These are phyloP conservation scores for Epirrhoe alternata DNA, from an alignment of 2,888 invertebrate species.

Conservation along the genomic window DNA sequence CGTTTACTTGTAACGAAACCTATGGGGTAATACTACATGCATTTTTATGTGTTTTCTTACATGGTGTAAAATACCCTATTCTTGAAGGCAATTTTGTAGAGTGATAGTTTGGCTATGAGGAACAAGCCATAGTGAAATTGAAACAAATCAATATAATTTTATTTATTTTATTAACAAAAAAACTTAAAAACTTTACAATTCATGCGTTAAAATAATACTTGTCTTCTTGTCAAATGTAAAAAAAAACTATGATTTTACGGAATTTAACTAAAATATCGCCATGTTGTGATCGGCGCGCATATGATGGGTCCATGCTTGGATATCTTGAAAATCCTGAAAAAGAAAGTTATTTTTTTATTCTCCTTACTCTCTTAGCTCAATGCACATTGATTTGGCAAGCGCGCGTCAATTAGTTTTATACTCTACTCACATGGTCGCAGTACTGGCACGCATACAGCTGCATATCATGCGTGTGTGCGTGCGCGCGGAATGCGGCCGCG, in stretches of 20 bases:
- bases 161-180: conserved; percentile 13
- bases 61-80: too few species aligned
- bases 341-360: neutral
- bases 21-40: too few species aligned
- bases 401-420: too few species aligned
- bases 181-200: conserved; percentile 30
- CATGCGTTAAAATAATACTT: conserved; percentile 27
- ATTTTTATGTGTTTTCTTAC: too few species aligned
- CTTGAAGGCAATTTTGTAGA: too few species aligned
- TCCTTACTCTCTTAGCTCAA: too few species aligned
- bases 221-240: neutral
- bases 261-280: conserved; percentile 44
- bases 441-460: conserved; percentile 69
- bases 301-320: conserved; percentile 71
- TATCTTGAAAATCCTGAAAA: conserved; percentile 69
- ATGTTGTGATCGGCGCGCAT: conserved; percentile 63
- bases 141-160: too few species aligned
- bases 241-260: conserved; percentile 8
- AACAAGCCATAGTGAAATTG: neutral
- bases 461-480: conserved; percentile 63
- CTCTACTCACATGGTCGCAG: conserved; percentile 65
- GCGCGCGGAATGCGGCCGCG: conserved; percentile 61
- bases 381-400: too few species aligned
- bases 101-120: too few species aligned
- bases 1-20: too few species aligned